Base-by-base conservation (phyloP, 2,113 vertebrate genomes). In the Tursiops truncatus region DNA sequence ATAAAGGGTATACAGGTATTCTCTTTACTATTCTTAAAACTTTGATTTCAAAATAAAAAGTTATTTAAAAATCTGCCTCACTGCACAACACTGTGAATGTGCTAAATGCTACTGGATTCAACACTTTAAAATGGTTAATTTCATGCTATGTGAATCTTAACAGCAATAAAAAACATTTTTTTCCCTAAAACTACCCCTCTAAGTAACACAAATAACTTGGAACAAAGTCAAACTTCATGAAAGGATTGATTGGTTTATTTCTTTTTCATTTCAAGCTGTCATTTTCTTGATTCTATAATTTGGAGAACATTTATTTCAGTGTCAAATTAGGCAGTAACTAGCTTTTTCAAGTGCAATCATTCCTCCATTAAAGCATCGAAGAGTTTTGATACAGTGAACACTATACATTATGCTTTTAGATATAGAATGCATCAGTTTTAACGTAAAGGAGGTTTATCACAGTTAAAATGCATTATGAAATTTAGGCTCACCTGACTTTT, bases 381-480 rank as follows among this genome's bases (percentile, higher is more conserved):
- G 67, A 80, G 50, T 89, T 92, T 91, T 60, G 31, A 84, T 47
- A 96, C 26, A 76, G 31, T 82, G 15, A 90, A 76, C 7, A 53
- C 62, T 58, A 88, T 10, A 76, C 17, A 31, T 68, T 47, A 91
- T 21, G 36, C 23, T 82, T 91, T 77, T 65, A 93, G 47, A 71
- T 47, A 76, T 2, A 83, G 36, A 88, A 47, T 36, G 33, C 8
- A 2, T 63, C 80, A 63, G 17, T 81, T 92, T 89, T 77, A 84
- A 73, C 12, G 18, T 70, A 86, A 81, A 71, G 60, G 33, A 84
- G 80, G 26, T 62, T 92, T 83, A 93, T 33, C n/a, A 87, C 25
- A 95, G 36, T 95, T 74, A 95, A 86, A 89, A 93, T 36, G 92
- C n/a, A 79, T n/a, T 70, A 84, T 41, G 44, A 91, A 58, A 83